phyloP scores from a whole-genome alignment of 2,113 vertebrate genomes.

The Bathybates hornii region DNA sequence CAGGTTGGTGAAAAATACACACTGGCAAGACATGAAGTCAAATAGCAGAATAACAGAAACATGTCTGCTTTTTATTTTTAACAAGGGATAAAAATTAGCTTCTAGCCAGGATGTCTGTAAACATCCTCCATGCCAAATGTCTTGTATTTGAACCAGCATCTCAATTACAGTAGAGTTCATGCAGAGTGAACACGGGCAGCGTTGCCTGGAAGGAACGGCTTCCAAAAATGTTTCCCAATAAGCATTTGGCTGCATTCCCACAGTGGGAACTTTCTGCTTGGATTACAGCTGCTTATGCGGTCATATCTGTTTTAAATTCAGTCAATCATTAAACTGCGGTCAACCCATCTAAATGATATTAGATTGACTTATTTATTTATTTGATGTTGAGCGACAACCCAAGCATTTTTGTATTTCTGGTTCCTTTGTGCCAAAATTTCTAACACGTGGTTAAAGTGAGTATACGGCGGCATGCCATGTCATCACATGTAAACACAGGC shows the following conservation, averaged over 20 bases:
- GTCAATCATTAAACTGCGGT: neutral
- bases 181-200: neutral
- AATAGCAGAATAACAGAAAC: conserved; percentile 8
- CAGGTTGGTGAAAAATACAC: neutral
- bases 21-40: neutral
- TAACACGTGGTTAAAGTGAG: neutral
- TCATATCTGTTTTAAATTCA: neutral
- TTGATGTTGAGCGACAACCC: neutral
- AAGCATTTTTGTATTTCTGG: neutral
- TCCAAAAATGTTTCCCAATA: neutral
- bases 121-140: neutral
- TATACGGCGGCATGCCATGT: neutral
- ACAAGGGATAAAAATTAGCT: conserved; percentile 8
- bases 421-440: neutral
- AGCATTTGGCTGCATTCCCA: neutral
- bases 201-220: neutral
- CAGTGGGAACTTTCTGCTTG: neutral
- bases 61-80: conserved; percentile 17
- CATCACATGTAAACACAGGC: neutral
- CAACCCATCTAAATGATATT: neutral
- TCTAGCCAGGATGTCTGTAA: conserved; percentile 14
- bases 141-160: neutral
- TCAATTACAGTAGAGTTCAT: conserved; percentile 11
- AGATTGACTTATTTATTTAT: neutral
- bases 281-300: neutral